Conservation (phyloP, 2,797 vertebrate genomes). For the Lophotriccus pileatus region DNA sequence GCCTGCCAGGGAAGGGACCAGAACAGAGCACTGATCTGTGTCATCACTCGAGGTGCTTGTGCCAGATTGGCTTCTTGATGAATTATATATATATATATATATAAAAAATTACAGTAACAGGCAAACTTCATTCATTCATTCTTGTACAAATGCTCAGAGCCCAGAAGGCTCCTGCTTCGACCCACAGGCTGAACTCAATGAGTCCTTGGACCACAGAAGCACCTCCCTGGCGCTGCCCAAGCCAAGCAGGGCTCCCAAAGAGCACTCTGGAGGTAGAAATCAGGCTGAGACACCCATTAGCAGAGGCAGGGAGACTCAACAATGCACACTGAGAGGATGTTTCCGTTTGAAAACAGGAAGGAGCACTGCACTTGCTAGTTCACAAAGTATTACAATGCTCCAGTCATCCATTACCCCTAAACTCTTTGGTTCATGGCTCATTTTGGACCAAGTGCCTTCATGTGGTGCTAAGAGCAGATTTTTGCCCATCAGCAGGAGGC, state of each 20-base stretch:
- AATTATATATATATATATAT: not conserved
- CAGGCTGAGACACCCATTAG: not conserved
- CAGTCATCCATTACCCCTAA: not conserved
- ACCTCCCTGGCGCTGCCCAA: not conserved
- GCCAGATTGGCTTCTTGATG: not conserved
- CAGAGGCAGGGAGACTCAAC: not conserved
- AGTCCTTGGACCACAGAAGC: not conserved
- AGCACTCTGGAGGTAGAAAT: not conserved
- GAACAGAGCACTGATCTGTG: not conserved
- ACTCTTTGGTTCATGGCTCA: not conserved
- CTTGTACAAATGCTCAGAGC: not conserved
- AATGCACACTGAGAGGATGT: not conserved
- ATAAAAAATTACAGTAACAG: not conserved
- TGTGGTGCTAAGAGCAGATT: not conserved
- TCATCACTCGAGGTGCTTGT: not conserved
- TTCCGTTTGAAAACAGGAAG: not conserved
- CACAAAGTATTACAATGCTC: not conserved
- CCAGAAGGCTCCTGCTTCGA: not conserved
- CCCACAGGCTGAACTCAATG: not conserved
- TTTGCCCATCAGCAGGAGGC: not conserved
- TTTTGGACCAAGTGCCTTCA: not conserved
- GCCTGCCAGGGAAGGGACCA: not conserved
- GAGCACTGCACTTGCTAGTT: not conserved
- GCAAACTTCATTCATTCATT: not conserved
- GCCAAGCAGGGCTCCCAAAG: fast-evolving